Base-by-base conservation (phyloP, 1,140 invertebrate species). In the Drosophila mauritiana region DNA sequence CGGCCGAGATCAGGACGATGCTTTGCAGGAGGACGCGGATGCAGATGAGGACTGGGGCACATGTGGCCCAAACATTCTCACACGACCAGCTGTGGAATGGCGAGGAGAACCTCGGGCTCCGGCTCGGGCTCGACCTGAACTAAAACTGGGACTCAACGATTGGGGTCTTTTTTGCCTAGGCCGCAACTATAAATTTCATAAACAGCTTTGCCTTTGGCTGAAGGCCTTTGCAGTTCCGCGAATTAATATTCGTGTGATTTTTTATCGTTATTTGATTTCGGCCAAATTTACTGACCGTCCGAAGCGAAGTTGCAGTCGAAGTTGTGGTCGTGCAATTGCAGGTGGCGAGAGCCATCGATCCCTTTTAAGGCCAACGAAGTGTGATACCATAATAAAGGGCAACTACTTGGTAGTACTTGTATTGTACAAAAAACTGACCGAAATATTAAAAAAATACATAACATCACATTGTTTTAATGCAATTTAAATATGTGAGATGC, bases 211-310 rank as follows among this genome's bases (percentile, higher is more conserved):
- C 39, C 73, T 63, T 58, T 46, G 64, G 42, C 43, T 53, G 63
- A 90, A 85, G 85, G 85, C 80, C 85, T 90, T 76, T 69, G 78
- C 63, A 77, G 73, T 91, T 91, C 88, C 73, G 40, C 78, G 89
- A 91, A 91, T 89, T 84, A 91, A 82, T 82, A 89, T 89, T 91
- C 84, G 89, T 91, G 80, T 85, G 89, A 89, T 91, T 89, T 91
- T 86, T 91, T 91, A 91, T 91, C 84, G 89, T 74, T 88, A 81
- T 89, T 89, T 88, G 85, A 85, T 86, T 85, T 85, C 81, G 59
- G 46, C 72, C 78, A 80, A 82, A 85, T 77, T 73, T 84, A 78
- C 70, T 73, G 37, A 22, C 34, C 54, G 39, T 70, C 20, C 42
- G 39, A 57, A 57, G 76, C 73, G 73, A 63, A 84, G 61, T 63